Base-by-base conservation (phyloP, 2,113 vertebrate genomes). In the Hydrochoerus hydrochaeris region DNA sequence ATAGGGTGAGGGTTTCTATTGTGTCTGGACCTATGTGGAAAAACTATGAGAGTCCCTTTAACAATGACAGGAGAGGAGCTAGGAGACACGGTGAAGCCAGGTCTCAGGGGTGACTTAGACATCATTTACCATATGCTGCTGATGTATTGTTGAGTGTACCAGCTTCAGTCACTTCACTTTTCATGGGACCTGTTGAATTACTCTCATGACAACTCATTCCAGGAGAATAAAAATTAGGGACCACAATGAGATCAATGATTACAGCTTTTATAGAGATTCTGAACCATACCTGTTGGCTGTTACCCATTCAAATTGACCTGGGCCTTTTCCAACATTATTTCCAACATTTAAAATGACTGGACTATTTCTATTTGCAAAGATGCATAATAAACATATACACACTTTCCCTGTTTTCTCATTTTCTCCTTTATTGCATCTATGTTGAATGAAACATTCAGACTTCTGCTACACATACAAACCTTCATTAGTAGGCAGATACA, bases 151-250 rank as follows among this genome's bases (percentile, higher is more conserved):
- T 35, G 22, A 65, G 2, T 63, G 26, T 13, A 0, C 7, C 20
- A 77, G 62, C 32, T 81, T 52, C n/a, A 20, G 17, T 71, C 75
- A 85, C 88, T 96, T 90, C 57, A 65, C 41, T n/a, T n/a, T n/a
- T n/a, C n/a, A 41, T 19, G 41, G 8, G 10, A 46, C 69, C 12
- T 86, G 4, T 71, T 69, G 7, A 71, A 60, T 17, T 8, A 30
- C 17, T 32, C 44, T 85, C 46, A 41, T 84, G 38, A 71, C 28
- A 85, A 52, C n/a, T 77, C 14, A 77, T 63, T 57, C n/a, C 8
- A 62, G 67, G 20, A 49, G 10, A 82, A 63, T 91, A 49, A 82
- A 95, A 82, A 69, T 67, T 62, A 65, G 10, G 32, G 2, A 32
- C 1, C 9, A 65, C 3, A 28, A 13, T 60, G 44, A 86, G 4